Evolutionary conservation across 2,113 vertebrate genomes (phyloP), one percentile per base, ranked within the genome.

Genomic region (Oncorhynchus clarkii): DNA sequence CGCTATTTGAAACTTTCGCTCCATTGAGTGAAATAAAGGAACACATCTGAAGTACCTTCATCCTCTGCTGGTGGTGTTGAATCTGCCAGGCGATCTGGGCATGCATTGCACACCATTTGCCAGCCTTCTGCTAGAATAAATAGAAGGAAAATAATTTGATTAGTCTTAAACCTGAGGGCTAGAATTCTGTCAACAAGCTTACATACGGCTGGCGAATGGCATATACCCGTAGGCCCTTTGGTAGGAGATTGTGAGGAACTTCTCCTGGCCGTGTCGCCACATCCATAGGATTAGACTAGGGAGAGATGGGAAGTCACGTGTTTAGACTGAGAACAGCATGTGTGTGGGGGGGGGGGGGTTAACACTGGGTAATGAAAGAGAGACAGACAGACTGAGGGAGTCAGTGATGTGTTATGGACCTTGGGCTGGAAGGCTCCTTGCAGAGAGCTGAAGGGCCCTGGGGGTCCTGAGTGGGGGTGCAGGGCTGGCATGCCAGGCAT

Each of bases 351-450:
- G 49, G 49, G 49, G 16, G 51, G 3, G 51, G 16, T 4, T 18
- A 54, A 54, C 12, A 54, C 51, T 16, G 16, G 13, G 51, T 54
- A 54, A 54, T 54, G 14, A 54, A 54, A 2, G 14, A 54, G 51
- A 62, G 5, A 51, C 18, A 48, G 34, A 49, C 68, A 70, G 31
- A n/a, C 26, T 26, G n/a, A 54, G 7, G 20, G 48, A 29, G 14
- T 57, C 24, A 72, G 27, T 27, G 31, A 5, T 22, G n/a, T 65
- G 13, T 11, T 65, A 65, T 27, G 29, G 57, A 95, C 94, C 94
- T 96, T 95, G 86, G 95, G 94, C 90, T 95, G 94, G 91, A 96
- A 95, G 82, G 94, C 93, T 84, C 95, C 94, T 92, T 96, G 95
- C 84, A 95, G 92, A 83, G 94, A 95, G 86, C 94, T 93, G 78